Conservation (phyloP, 2,888 invertebrate genomes). For the Harpalus rubripes region DNA sequence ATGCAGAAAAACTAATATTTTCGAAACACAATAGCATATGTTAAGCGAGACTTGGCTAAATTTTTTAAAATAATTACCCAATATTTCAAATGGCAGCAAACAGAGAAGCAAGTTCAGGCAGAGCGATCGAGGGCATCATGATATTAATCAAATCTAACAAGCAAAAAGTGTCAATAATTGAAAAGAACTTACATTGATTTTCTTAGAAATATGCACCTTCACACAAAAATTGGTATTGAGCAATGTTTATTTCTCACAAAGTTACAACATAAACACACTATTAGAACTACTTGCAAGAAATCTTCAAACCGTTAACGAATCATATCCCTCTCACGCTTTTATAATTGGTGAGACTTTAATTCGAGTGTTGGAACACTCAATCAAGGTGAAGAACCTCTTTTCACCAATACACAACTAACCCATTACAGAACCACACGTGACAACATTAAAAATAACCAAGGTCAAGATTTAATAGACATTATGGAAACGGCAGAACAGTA, state of each 20-base stretch:
- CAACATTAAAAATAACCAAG: neutral
- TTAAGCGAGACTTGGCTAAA: slow-evolving; percentile 17
- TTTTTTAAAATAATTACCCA: neutral
- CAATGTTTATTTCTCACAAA: neutral
- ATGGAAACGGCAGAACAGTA: slow-evolving; percentile 9
- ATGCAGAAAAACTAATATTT: too few species aligned
- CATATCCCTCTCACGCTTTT: neutral
- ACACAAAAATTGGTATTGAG: neutral
- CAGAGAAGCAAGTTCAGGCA: slow-evolving; percentile 5
- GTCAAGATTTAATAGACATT: slow-evolving; percentile 3
- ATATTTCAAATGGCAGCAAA: neutral
- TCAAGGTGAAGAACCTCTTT: slow-evolving; percentile 19
- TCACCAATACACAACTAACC: too few species aligned
- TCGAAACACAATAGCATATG: too few species aligned
- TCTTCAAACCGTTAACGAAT: neutral
- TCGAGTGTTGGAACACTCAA: neutral
- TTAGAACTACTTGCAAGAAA: neutral
- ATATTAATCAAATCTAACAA: neutral
- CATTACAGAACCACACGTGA: slow-evolving; percentile 8
- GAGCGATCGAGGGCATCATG: neutral
- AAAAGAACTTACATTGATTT: slow-evolving; percentile 9
- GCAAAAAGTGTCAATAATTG: neutral
- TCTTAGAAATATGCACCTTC: slow-evolving; percentile 6
- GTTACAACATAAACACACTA: neutral
- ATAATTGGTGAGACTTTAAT: slow-evolving; percentile 7